Evolutionary conservation across 2,888 invertebrate genomes (phyloP).

Genomic region (Malthinus seriepunctatus): DNA sequence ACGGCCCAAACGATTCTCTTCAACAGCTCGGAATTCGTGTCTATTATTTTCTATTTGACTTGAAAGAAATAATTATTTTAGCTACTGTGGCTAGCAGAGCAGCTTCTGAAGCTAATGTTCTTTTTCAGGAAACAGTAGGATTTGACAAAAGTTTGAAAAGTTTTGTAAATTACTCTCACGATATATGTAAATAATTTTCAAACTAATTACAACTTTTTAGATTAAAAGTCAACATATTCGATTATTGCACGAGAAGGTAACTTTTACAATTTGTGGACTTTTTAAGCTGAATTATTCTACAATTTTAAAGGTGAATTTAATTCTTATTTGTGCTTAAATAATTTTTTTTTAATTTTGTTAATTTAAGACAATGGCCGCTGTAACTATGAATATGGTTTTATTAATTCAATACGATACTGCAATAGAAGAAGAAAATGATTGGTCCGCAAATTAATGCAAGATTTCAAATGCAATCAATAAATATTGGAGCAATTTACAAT

Average conservation of each 20-base stretch:
- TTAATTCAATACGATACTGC: conserved; percentile 46
- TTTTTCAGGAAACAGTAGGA: too few species aligned
- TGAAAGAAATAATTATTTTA: background rate
- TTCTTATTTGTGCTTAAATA: background rate
- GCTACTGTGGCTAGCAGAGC: background rate
- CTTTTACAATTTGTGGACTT: conserved; percentile 52
- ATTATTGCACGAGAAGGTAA: conserved; percentile 47
- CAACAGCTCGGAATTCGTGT: background rate
- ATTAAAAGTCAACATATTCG: conserved; percentile 33
- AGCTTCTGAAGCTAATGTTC: too few species aligned
- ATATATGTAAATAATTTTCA: too few species aligned
- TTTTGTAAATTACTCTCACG: too few species aligned
- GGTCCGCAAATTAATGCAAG: too few species aligned
- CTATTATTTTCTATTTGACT: background rate
- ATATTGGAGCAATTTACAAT: too few species aligned
- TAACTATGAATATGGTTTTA: conserved; percentile 54
- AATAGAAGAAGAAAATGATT: background rate
- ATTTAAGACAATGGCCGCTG: conserved; percentile 50
- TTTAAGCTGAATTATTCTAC: conserved; percentile 53
- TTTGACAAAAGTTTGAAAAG: too few species aligned
- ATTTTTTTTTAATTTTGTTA: background rate
- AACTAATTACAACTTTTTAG: too few species aligned
- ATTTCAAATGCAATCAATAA: too few species aligned
- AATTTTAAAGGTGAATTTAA: conserved; percentile 48
- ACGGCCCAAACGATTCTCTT: background rate